phyloP scores from a whole-genome alignment of 2,113 vertebrate genomes.

The Callospermophilus lateralis region DNA sequence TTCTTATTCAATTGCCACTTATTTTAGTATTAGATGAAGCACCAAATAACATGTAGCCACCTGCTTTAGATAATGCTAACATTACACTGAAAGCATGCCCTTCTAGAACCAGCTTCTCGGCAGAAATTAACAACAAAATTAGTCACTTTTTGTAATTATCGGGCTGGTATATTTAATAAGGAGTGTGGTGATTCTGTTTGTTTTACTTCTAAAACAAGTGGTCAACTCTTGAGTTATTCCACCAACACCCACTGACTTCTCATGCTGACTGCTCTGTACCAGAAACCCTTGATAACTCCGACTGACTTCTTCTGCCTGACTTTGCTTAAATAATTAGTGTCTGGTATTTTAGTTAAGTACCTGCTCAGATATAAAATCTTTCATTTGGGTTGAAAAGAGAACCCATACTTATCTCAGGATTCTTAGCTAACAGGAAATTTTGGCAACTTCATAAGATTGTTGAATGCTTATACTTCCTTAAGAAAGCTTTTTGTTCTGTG shows the following conservation, averaged over 20 bases:
- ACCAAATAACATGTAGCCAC: constrained; percentile 42
- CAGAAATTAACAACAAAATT: constrained; percentile 53
- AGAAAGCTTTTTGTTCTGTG: background rate
- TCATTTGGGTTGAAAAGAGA: constrained; percentile 13
- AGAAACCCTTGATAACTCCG: background rate
- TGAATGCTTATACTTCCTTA: background rate
- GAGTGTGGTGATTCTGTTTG: background rate
- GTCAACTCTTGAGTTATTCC: background rate
- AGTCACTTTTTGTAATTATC: constrained; percentile 22
- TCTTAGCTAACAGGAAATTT: constrained; percentile 4
- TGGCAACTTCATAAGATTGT: background rate
- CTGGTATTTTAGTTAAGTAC: background rate
- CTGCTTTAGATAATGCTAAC: constrained; percentile 47
- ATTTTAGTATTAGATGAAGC: constrained; percentile 40
- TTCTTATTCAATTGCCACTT: constrained; percentile 25
- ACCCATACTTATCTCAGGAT: constrained; percentile 4
- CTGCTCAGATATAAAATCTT: constrained; percentile 18
- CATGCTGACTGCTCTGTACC: background rate
- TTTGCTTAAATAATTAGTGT: background rate
- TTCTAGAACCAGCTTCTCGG: constrained; percentile 39
- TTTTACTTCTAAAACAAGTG: background rate
- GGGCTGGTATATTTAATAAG: background rate
- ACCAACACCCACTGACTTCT: background rate
- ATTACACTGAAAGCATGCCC: constrained; percentile 20
- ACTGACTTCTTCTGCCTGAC: background rate